Evolutionary conservation across 2,797 vertebrate species (phyloP), one percentile per base, ranked within the genome.

Genomic region (Euphonia xanthogaster): DNA sequence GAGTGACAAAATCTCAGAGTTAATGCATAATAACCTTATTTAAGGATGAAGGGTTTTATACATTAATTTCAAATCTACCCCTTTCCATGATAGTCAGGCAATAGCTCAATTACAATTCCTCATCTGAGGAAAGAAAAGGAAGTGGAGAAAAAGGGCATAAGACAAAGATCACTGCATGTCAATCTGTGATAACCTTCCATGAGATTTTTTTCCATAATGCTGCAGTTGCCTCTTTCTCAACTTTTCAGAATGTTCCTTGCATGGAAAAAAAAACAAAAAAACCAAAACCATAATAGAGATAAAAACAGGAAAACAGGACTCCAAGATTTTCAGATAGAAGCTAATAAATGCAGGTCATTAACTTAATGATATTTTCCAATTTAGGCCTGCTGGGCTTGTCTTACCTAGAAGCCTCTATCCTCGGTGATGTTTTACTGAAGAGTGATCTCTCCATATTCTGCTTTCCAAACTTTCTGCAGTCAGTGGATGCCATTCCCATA

Each of bases 391-490:
- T 50, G 20, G 44, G n/a, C 14, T 78, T 62, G 17, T 28, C 50
- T 87, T 78, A 45, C 24, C 19, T 39, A 14, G 17, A 14, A 35
- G 12, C 25, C 11, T n/a, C 44, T 40, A 60, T 39, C n/a, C 2
- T 62, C 0, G 0, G 7, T 25, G 42, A 42, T 23, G 1, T 44
- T 90, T 67, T 42, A 39, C 31, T 55, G 62, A 68, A 42, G 17
- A 8, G 1, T 42, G 44, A 63, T 19, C 12, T 80, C 73, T 81
- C 22, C 31, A 39, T n/a, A 10, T 55, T 84, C 58, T 62, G 10
- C 39, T 86, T 86, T 78, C 68, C 57, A 93, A 51, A 51, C 10
- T 72, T 88, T 54, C 35, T 67, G 14, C 37, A 48, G 37, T 67
- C 27, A 51, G 5, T 62, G 35, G 31, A 48, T 65, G 28, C 28